A percentile compares a stretch with the other conserved stretches of the same genome.
These are phyloP conservation scores for Ahaetulla prasina DNA, from an alignment of 2,113 vertebrate genomes.

Conservation along the genomic window DNA sequence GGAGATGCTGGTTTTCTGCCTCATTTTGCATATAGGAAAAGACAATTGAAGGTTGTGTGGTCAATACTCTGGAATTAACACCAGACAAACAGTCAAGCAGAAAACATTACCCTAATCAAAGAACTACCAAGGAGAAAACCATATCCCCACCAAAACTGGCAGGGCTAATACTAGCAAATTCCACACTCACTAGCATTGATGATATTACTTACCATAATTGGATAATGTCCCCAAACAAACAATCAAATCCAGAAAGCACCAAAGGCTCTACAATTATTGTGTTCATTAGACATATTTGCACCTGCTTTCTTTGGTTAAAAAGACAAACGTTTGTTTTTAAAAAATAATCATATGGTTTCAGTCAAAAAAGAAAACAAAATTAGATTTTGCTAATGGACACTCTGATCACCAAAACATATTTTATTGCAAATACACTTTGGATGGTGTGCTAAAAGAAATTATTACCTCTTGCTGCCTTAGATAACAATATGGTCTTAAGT, in stretches of 20 bases:
- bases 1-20: not conserved
- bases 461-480: not conserved
- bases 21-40: not conserved
- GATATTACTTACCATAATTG: not conserved
- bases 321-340: not conserved
- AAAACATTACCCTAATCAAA: not conserved
- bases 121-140: not conserved
- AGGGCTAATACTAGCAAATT: not conserved
- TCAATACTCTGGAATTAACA: not conserved
- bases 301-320: not conserved
- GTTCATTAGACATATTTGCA: not conserved
- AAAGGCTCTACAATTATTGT: not conserved
- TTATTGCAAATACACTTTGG: not conserved
- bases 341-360: not conserved
- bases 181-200: not conserved
- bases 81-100: not conserved
- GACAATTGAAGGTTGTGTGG: not conserved
- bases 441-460: not conserved
- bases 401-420: not conserved
- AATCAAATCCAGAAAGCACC: not conserved
- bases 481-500: not conserved
- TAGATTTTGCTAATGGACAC: not conserved
- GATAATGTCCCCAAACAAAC: not conserved
- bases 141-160: not conserved
- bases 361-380: not conserved